Conservation (phyloP, 2,888 invertebrate genomes). For the Bellardia bayeri region DNA sequence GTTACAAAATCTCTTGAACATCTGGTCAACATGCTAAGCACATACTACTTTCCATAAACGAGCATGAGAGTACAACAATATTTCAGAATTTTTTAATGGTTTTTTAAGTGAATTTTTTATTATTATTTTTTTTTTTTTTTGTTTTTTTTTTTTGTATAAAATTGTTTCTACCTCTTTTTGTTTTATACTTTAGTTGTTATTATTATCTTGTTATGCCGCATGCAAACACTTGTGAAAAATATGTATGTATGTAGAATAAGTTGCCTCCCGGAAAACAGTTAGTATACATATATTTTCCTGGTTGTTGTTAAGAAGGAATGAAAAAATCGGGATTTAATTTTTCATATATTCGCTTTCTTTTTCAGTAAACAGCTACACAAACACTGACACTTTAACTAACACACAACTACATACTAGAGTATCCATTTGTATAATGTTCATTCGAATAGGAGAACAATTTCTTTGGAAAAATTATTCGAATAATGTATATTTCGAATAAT, state of each 20-base stretch:
- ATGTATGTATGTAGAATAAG: conserved; percentile 11
- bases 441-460: no score
- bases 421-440: no score
- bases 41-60: conserved; percentile 1
- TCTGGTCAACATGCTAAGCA: conserved; percentile 48
- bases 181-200: conserved; percentile 3
- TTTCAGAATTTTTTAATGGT: conserved; percentile 58
- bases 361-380: conserved; percentile 31
- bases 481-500: no score
- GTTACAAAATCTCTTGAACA: conserved; percentile 50
- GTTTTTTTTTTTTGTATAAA: no score
- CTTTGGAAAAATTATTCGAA: no score
- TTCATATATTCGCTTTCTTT: conserved; percentile 33
- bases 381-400: conserved; percentile 26
- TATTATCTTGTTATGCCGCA: neutral
- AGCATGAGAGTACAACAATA: conserved; percentile 5
- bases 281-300: conserved; percentile 53
- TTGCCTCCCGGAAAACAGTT: conserved; percentile 49
- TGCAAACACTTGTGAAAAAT: conserved; percentile 14
- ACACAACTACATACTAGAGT: neutral
- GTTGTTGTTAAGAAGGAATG: neutral
- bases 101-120: conserved; percentile 67
- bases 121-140: no score
- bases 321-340: conserved; percentile 31
- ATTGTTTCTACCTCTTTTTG: conserved; percentile 8